Evolutionary conservation across 1,140 invertebrate genomes (phyloP), one percentile per base, ranked within the genome.

Genomic region (Globodera ellingtonae): DNA sequence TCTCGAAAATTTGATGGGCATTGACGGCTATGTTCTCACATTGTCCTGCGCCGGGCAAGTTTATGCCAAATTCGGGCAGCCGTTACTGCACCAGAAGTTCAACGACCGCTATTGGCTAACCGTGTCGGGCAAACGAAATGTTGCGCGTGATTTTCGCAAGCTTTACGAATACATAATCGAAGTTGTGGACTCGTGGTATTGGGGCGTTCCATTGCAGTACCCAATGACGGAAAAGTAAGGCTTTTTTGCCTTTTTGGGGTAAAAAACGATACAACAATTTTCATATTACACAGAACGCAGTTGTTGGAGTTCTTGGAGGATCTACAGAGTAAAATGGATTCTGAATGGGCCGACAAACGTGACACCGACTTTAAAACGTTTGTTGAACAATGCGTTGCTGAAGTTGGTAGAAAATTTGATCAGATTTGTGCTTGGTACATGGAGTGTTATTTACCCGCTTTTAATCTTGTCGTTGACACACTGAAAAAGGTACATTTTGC

Each of bases 161-260:
- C 76, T 80, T 50, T 81, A 79, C 56, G 80, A 81, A 46, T 81
- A 79, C 72, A 69, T 79, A 47, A 62, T 81, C 13, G 80, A 81
- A 46, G 80, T 81, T 47, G 66, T 81, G 21, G 78, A 81, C 56
- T 70, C 67, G 44, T 81, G 71, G 44, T n/a, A 24, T 52, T 81
- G 75, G 75, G 50, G 52, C 13, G 18, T 56, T 10, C 21, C 47
- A 47, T 44, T 79, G 13, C 50, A 50, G 15, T 80, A 81, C 59
- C 67, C 80, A 46, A 81, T 69, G 15, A 6, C 75, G 9, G 80
- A 81, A 72, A 81, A 81, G 80, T 81, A 56, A 78, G 62, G n/a
- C 18, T 6, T 35, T 65, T 73, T 9, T n/a, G 6, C 0, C 13
- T 24, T 24, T 24, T 1, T 24, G 24, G 13, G 7, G 67, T n/a